A percentile compares a stretch with the other conserved stretches of the same genome.
Conservation (phyloP, 2,113 vertebrate species). For the Paralichthys olivaceus region DNA sequence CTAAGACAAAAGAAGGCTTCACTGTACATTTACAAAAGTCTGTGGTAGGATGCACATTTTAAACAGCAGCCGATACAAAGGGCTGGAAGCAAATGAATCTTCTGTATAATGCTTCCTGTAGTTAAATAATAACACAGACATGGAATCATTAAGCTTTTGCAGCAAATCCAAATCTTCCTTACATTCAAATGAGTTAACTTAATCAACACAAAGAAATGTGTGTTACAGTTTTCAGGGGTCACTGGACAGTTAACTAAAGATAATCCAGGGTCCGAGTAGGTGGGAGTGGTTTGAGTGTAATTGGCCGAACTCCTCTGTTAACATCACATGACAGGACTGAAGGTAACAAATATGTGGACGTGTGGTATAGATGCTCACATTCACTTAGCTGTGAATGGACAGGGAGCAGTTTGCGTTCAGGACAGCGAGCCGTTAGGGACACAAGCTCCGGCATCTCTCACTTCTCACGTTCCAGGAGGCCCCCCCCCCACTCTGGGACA, state of each 20-base stretch:
- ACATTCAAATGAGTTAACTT: slow-evolving; percentile 3
- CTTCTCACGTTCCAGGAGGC: slow-evolving; percentile 3
- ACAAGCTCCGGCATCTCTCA: slow-evolving; percentile 18
- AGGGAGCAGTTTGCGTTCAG: neutral
- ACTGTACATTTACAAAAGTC: neutral
- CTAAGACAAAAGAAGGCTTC: neutral
- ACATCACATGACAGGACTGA: slow-evolving; percentile 55
- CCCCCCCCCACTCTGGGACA: slow-evolving; percentile 8
- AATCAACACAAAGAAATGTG: slow-evolving; percentile 5
- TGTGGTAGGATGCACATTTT: neutral
- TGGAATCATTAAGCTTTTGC: slow-evolving; percentile 21
- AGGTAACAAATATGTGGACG: slow-evolving; percentile 28
- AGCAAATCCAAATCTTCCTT: neutral
- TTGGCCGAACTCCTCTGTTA: slow-evolving; percentile 28
- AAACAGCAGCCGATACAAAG: no score
- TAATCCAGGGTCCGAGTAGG: neutral
- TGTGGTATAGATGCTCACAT: slow-evolving; percentile 24
- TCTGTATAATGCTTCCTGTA: no score
- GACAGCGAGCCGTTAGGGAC: neutral
- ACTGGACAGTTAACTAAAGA: neutral
- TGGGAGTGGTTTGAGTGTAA: slow-evolving; percentile 30
- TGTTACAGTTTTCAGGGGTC: neutral
- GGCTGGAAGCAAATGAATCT: neutral
- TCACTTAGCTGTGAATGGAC: slow-evolving; percentile 27
- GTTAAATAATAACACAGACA: slow-evolving; percentile 21